Evolutionary conservation across 92 coral and sea anemone genomes (phyloP).

Genomic region (Plumapathes pennacea): DNA sequence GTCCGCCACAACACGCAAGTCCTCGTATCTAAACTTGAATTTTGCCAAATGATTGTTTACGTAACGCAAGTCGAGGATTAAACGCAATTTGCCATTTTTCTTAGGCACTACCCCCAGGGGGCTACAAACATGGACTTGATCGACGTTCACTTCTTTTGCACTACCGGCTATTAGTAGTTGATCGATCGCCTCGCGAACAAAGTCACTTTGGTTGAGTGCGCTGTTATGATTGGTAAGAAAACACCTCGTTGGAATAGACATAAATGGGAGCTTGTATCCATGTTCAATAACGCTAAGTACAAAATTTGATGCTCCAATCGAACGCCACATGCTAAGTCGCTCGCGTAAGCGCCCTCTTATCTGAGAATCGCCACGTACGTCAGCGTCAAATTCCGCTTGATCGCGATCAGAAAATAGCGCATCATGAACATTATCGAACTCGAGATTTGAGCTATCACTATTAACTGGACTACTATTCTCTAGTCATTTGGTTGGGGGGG

Average conservation of each 20-base stretch:
- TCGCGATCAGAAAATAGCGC: conserved; percentile 10
- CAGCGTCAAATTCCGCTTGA: conserved; percentile 29
- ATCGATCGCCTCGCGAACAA: conserved; percentile 38
- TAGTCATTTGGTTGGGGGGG: conserved; percentile 35
- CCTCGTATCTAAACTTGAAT: conserved; percentile 18
- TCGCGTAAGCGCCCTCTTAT: conserved; percentile 23
- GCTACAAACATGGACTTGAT: conserved; percentile 39
- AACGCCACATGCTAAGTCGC: conserved; percentile 18
- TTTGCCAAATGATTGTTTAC: conserved; percentile 40
- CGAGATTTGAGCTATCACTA: too few relatives aligned
- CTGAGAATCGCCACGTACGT: conserved; percentile 2
- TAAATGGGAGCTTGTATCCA: conserved; percentile 21
- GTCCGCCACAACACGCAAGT: conserved; percentile 18
- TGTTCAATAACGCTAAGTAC: conserved; percentile 24
- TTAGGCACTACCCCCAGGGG: conserved; percentile 52
- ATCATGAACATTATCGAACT: conserved; percentile 8
- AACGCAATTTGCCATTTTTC: conserved; percentile 36
- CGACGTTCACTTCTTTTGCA: conserved; percentile 26
- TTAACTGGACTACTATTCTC: too few relatives aligned
- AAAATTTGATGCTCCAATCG: conserved; percentile 19
- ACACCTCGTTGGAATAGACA: conserved; percentile 16
- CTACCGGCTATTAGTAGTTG: conserved; percentile 25
- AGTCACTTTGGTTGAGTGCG: conserved; percentile 29
- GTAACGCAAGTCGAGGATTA: conserved; percentile 44
- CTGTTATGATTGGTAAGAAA: conserved; percentile 34